phyloP scores from a whole-genome alignment of 1,140 invertebrate species.

The Ericerus pela region DNA sequence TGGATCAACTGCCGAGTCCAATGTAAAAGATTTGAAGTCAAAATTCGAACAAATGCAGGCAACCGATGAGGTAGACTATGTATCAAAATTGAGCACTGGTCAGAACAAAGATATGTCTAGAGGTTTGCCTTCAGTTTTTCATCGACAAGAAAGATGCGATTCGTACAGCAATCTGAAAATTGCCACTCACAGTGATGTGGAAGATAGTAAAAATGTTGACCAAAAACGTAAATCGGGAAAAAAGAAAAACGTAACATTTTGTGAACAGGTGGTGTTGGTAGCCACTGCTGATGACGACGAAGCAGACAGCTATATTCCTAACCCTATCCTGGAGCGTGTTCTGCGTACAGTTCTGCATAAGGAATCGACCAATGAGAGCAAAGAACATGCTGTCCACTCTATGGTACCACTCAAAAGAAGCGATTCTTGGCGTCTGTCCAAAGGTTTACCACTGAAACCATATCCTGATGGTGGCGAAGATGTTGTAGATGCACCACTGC shows the following conservation, averaged over 20 bases:
- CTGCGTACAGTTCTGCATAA: slow-evolving; percentile 63
- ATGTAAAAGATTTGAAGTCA: slow-evolving; percentile 62
- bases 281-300: slow-evolving; percentile 82
- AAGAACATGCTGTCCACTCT: slow-evolving; percentile 23
- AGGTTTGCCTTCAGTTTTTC: background rate
- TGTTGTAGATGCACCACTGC: slow-evolving; percentile 3
- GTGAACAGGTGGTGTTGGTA: slow-evolving; percentile 80
- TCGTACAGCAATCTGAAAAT: background rate
- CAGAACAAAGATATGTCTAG: background rate
- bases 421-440: slow-evolving; percentile 21
- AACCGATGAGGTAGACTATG: slow-evolving; percentile 8
- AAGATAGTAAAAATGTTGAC: slow-evolving; percentile 16
- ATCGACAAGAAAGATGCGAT: background rate
- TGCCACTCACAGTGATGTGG: background rate
- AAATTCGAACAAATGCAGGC: slow-evolving; percentile 56
- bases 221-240: slow-evolving; percentile 43
- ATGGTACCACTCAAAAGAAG: slow-evolving; percentile 27
- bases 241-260: slow-evolving; percentile 87
- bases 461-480: background rate
- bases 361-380: slow-evolving; percentile 22
- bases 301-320: slow-evolving; percentile 76
- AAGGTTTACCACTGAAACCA: slow-evolving; percentile 12
- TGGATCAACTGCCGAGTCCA: background rate
- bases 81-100: background rate
- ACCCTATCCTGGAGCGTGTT: slow-evolving; percentile 75